Percentiles rank a stretch among this genome's conserved stretches.
These are phyloP conservation scores for Agonum fuliginosum DNA, from an alignment of 2,888 invertebrate genomes.

Conservation along the genomic window DNA sequence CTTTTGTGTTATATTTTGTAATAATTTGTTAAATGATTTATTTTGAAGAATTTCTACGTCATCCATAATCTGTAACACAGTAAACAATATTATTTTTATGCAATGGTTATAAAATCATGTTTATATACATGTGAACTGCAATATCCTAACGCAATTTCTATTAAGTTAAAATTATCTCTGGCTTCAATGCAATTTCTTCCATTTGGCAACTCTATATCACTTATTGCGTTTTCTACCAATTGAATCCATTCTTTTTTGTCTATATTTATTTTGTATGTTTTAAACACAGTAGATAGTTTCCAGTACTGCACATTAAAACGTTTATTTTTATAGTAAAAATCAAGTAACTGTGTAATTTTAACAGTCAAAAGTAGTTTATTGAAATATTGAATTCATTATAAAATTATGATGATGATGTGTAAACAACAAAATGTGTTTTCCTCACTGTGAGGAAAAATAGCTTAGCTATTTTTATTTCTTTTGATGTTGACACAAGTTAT, in stretches of 20 bases:
- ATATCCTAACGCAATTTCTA: conserved; percentile 39
- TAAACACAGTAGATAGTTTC: conserved; percentile 16
- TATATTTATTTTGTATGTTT: conserved; percentile 22
- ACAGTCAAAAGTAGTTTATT: too few species aligned
- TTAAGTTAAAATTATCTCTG: conserved; percentile 50
- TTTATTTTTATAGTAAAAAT: background rate
- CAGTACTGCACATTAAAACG: conserved; percentile 41
- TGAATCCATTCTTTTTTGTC: conserved; percentile 16
- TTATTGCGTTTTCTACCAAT: conserved; percentile 47
- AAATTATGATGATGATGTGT: background rate
- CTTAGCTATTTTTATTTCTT: conserved; percentile 32
- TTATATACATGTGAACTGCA: conserved; percentile 40
- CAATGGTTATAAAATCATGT: conserved; percentile 24
- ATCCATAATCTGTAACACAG: conserved; percentile 41
- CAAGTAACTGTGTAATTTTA: too few species aligned
- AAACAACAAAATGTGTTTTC: too few species aligned
- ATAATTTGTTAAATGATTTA: conserved; percentile 10
- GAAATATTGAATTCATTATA: background rate
- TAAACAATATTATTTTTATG: conserved; percentile 39
- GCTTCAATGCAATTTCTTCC: background rate
- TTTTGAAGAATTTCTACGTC: conserved; percentile 51
- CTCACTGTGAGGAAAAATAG: too few species aligned
- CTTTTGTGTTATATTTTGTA: conserved; percentile 31
- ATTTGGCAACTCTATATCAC: conserved; percentile 32
- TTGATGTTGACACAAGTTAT: conserved; percentile 32